A percentile compares a stretch with the other conserved stretches of the same genome.
Evolutionary conservation across 1,140 invertebrate genomes (phyloP).

Genomic region (Chionoecetes opilio): DNA sequence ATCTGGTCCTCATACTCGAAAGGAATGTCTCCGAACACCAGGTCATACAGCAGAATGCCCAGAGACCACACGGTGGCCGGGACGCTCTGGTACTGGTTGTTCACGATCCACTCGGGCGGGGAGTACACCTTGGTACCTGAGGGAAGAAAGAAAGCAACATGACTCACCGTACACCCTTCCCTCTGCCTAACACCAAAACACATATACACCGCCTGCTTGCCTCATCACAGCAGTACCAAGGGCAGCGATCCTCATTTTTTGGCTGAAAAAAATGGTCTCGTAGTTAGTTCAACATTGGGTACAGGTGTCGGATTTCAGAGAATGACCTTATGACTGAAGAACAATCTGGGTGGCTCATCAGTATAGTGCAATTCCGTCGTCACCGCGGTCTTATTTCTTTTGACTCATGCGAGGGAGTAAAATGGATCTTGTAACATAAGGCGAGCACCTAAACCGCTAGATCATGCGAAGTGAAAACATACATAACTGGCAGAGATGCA

Average conservation of each 20-base stretch:
- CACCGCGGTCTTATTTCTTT: no score
- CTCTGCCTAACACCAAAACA: background rate
- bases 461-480: no score
- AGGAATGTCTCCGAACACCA: slow-evolving; percentile 88
- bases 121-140: slow-evolving; percentile 85
- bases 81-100: slow-evolving; percentile 85
- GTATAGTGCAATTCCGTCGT: background rate
- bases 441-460: no score
- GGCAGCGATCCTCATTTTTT: background rate
- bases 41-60: slow-evolving; percentile 87
- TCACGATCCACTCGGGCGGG: slow-evolving; percentile 87
- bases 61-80: slow-evolving; percentile 87
- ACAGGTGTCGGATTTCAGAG: background rate
- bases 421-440: background rate
- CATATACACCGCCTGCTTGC: background rate
- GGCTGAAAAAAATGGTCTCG: background rate
- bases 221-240: background rate
- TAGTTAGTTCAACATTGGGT: background rate
- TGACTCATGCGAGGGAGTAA: background rate
- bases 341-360: background rate
- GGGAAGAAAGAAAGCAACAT: background rate
- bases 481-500: no score
- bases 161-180: background rate
- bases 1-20: slow-evolving; percentile 89
- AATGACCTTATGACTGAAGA: background rate